Conservation (phyloP, 2,888 invertebrate genomes). For the Mimas tiliae region DNA sequence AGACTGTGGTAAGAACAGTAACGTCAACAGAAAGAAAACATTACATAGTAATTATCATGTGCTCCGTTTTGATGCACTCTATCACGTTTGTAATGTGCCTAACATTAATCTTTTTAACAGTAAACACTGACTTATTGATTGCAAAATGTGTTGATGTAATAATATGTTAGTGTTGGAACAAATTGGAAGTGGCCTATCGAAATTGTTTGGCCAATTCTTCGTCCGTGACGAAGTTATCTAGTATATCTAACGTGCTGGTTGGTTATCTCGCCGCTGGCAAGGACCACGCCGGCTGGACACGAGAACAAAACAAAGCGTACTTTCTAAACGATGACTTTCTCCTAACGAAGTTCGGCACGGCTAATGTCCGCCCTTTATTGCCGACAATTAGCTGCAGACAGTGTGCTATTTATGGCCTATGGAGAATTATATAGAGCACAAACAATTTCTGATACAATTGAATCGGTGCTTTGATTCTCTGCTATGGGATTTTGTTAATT, state of each 20-base stretch:
- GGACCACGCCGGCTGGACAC: constrained; percentile 57
- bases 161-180: constrained; percentile 16
- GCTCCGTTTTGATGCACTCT: neutral
- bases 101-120: constrained; percentile 63
- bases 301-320: constrained; percentile 71
- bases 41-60: neutral
- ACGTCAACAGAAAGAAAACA: neutral
- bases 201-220: constrained; percentile 23
- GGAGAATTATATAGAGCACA: constrained; percentile 41
- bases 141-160: constrained; percentile 39
- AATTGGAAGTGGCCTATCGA: constrained; percentile 3
- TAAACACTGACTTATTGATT: constrained; percentile 64
- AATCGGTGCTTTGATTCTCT: constrained; percentile 3
- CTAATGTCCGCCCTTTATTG: constrained; percentile 66
- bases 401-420: constrained; percentile 47
- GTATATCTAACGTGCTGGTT: constrained; percentile 49
- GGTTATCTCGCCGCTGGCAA: constrained; percentile 50
- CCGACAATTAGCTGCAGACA: constrained; percentile 56
- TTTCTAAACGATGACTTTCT: constrained; percentile 76
- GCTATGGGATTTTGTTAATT: constrained; percentile 13
- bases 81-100: constrained; percentile 33
- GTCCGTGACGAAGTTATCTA: constrained; percentile 39
- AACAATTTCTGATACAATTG: constrained; percentile 23
- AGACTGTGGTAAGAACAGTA: too few relatives aligned
- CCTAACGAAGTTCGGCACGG: constrained; percentile 64